These are phyloP conservation scores for Potamarius usumacintae DNA, from an alignment of 2,113 vertebrate species.

Conservation along the genomic window DNA sequence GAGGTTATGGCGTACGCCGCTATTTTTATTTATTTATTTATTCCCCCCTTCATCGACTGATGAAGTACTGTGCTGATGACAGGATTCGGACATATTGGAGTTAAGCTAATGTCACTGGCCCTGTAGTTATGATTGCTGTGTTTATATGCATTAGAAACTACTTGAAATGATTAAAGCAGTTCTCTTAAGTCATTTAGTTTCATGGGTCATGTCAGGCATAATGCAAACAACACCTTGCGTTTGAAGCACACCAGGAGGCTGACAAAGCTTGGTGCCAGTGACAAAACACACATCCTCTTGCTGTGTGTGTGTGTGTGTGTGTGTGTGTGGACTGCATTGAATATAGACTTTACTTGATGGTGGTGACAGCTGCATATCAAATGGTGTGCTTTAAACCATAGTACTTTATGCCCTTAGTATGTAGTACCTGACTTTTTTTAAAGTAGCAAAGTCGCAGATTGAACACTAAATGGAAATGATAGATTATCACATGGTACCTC, in stretches of 20 bases:
- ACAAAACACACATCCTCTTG: constrained; percentile 1
- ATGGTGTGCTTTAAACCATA: not conserved
- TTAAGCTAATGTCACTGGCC: constrained; percentile 17
- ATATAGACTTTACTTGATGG: not conserved
- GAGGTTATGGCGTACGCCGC: constrained; percentile 12
- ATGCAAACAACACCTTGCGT: not conserved
- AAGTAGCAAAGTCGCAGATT: not conserved
- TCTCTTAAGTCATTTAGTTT: constrained; percentile 11
- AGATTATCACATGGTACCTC: not conserved
- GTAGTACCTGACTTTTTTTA: not conserved
- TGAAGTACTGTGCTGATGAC: constrained; percentile 44
- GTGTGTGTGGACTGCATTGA: not conserved
- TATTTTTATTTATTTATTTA: constrained; percentile 27
- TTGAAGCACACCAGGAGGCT: constrained; percentile 24
- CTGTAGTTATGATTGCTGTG: constrained; percentile 12
- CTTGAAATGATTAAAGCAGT: constrained; percentile 1
- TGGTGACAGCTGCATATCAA: constrained; percentile 6
- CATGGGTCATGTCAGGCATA: constrained; percentile 7
- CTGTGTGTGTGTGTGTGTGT: not conserved
- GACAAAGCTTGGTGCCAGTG: constrained; percentile 11
- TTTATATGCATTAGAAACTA: constrained; percentile 24
- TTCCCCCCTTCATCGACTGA: constrained; percentile 48
- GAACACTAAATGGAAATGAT: not conserved
- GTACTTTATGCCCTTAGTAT: not conserved
- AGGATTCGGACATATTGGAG: constrained; percentile 29